Percentiles rank a stretch among this genome's conserved stretches.
phyloP scores from a whole-genome alignment of 2,797 vertebrate species.

The Xenops minutus region DNA sequence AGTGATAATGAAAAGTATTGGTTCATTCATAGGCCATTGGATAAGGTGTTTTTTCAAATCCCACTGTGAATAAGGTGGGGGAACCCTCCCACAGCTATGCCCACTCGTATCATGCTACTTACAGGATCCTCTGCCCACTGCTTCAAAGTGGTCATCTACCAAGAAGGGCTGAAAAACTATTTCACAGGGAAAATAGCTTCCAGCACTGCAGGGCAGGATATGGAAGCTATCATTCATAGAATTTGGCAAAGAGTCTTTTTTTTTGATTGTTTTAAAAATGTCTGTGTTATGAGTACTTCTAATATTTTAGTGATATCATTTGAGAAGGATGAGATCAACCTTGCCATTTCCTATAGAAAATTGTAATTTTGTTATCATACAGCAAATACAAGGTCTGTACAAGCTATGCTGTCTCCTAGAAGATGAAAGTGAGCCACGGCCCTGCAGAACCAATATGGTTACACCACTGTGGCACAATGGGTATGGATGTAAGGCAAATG shows the following conservation, averaged over 20 bases:
- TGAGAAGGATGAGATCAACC: background rate
- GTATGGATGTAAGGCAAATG: background rate
- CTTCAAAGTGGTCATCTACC: background rate
- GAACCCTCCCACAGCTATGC: background rate
- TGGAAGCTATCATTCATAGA: background rate
- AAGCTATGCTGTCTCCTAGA: background rate
- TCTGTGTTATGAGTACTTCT: background rate
- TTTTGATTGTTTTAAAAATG: background rate
- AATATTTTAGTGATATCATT: background rate
- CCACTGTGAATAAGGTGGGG: background rate
- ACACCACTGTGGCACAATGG: rapidly evolving
- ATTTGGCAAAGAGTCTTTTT: background rate
- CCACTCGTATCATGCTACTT: rapidly evolving
- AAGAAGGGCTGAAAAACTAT: background rate
- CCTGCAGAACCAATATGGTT: rapidly evolving
- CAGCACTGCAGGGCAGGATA: background rate
- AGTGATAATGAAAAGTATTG: background rate
- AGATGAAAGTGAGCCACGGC: background rate
- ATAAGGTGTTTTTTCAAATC: background rate
- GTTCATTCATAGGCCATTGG: background rate
- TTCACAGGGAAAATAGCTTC: background rate
- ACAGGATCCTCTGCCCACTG: background rate
- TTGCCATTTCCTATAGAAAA: background rate
- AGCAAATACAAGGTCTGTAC: background rate
- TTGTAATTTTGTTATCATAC: background rate